Base-by-base conservation (phyloP, 2,113 vertebrate genomes). In the Oreochromis spilurus region DNA sequence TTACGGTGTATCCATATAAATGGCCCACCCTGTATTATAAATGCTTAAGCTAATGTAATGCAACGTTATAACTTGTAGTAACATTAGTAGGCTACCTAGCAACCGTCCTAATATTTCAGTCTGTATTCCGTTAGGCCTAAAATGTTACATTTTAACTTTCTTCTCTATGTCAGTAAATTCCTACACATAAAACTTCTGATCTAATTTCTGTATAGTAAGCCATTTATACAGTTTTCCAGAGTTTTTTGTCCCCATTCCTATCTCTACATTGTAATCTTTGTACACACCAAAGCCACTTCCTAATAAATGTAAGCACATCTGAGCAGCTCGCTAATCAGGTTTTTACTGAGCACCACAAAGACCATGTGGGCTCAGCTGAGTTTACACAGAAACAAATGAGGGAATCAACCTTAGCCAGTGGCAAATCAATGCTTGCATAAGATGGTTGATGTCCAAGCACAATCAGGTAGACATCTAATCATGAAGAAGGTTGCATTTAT, bases 351-450 rank as follows among this genome's bases (percentile, higher is more conserved):
- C 72, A 52, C 54, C 67, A 78, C 78, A 94, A 94, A 95, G 91
- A 90, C 89, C 92, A 93, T 85, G 86, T 84, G 90, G 94, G 92
- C 85, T 91, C 85, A 86, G 91, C 79, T 52, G 83, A 93, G 93
- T 94, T 94, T 94, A 94, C 91, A 93, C 82, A 91, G 91, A 92
- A 96, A 95, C 93, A 95, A 93, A 94, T 81, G 72, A 90, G 83
- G 67, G 84, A 93, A 89, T 87, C 75, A 93, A 90, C 87, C 83
- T 52, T 26, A 50, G 79, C 83, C 54, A n/a, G 84, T 16, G 83
- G 90, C 86, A 87, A 87, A 87, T 91, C 89, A 52, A 84, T 93
- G 79, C 21, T 62, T 83, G 54, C 67, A 65, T 54, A 79, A 53
- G 29, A 81, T 17, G 79, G 81, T 53, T 81, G 75, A 87, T 54